Percentiles rank a stretch among this genome's conserved stretches.
Conservation (phyloP, 2,888 invertebrate species). For the Psococerastis gibbosa region DNA sequence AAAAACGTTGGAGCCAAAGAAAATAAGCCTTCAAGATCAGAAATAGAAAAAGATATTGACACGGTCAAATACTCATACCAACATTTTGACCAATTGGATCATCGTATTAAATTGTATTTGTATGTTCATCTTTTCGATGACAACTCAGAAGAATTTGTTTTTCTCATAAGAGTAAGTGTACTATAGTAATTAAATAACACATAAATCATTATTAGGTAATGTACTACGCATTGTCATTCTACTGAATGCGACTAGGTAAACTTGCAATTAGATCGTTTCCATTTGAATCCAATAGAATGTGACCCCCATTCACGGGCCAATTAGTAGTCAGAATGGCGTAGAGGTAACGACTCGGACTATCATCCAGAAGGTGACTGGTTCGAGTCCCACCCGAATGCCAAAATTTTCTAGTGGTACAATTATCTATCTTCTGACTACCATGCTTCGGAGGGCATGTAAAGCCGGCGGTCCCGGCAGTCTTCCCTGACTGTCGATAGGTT, state of each 20-base stretch:
- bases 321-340: no score
- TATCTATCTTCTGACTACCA: no score
- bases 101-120: conserved; percentile 36
- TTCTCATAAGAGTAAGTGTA: conserved; percentile 28
- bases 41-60: conserved; percentile 18
- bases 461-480: no score
- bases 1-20: conserved; percentile 29
- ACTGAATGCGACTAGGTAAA: background rate
- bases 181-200: background rate
- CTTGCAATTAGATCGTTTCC: no score
- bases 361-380: no score
- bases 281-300: no score
- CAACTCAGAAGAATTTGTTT: conserved; percentile 32
- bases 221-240: background rate
- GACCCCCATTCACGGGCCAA: no score
- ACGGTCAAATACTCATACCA: conserved; percentile 32
- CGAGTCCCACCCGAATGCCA: no score
- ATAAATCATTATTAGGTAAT: background rate
- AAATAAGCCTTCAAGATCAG: conserved; percentile 22
- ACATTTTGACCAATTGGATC: conserved; percentile 34
- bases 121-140: conserved; percentile 34
- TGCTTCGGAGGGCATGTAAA: no score
- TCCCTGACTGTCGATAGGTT: no score
- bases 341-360: no score
- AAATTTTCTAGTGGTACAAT: no score